Conservation (phyloP, 2,888 invertebrate genomes). For the Lobophora halterata region DNA sequence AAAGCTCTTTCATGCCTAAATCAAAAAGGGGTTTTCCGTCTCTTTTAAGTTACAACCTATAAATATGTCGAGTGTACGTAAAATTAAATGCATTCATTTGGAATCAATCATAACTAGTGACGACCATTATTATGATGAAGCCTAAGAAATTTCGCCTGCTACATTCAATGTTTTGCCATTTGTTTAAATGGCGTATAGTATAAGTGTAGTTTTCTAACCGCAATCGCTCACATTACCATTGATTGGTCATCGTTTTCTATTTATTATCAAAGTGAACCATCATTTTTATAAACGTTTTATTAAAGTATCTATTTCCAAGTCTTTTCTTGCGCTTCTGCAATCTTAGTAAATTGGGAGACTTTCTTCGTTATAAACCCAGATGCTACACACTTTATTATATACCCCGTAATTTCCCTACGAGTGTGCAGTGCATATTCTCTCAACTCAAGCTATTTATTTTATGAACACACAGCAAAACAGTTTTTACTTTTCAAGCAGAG, state of each 20-base stretch:
- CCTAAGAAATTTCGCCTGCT: slow-evolving; percentile 18
- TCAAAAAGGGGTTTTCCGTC: too few relatives aligned
- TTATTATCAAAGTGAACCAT: slow-evolving; percentile 32
- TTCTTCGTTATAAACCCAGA: slow-evolving; percentile 14
- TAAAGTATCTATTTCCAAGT: slow-evolving; percentile 7
- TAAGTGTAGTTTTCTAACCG: slow-evolving; percentile 51
- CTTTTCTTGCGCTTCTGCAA: slow-evolving; percentile 8
- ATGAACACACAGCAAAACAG: too few relatives aligned
- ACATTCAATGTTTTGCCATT: slow-evolving; percentile 31
- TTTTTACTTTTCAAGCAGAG: too few relatives aligned
- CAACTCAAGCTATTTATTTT: too few relatives aligned
- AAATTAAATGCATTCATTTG: slow-evolving; percentile 34
- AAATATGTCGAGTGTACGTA: slow-evolving; percentile 38
- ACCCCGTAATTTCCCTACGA: not conserved
- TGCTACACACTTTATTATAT: not conserved
- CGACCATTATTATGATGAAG: slow-evolving; percentile 31
- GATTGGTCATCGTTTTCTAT: slow-evolving; percentile 36
- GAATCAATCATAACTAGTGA: slow-evolving; percentile 16
- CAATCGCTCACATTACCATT: slow-evolving; percentile 35
- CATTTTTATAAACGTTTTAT: slow-evolving; percentile 1
- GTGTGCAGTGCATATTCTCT: too few relatives aligned
- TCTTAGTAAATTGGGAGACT: slow-evolving; percentile 16
- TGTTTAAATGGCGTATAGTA: slow-evolving; percentile 39
- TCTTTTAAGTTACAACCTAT: too few relatives aligned
- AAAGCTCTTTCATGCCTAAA: too few relatives aligned